Evolutionary conservation across 2,113 vertebrate genomes (phyloP), one percentile per base, ranked within the genome.

Genomic region (Ancistrus triradiatus): DNA sequence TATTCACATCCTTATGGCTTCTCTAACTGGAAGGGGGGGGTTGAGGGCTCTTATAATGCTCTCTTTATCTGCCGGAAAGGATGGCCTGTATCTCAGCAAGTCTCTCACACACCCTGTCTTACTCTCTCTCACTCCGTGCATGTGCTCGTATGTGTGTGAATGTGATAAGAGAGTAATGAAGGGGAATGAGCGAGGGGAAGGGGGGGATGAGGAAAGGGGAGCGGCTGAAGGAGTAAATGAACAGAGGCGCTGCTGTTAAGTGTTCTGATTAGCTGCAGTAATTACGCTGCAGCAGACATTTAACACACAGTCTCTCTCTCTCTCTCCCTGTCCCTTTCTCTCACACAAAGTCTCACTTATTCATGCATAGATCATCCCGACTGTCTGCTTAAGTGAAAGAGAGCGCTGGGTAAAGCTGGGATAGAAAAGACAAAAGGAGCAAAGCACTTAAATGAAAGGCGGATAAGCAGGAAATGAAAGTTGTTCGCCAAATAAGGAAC

Each of bases 241-340:
- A 87, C 86, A 87, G 87, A 87, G 79, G 71, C 74, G 70, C 78
- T 79, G 79, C 83, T 83, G 83, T 86, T 84, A 85, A 87, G 81
- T 82, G 81, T 73, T 82, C 81, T 88, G 83, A 89, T 89, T 87
- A 87, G 84, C 74, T 63, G 72, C 79, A 84, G 85, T 86, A 85
- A 86, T 86, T 88, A 87, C 80, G 74, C 80, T 76, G 81, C 82
- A 80, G 82, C 58, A 77, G 70, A 74, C 70, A 25, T 68, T 82
- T 74, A 82, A 77, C 76, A 76, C 74, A 75, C 71, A 63, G 4
- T 33, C 4, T 9, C 9, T 11, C 35, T 11, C 35, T 10, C 5
- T 37, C 2, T 4, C 35, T 37, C 35, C 14, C 35, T 9, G 9
- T 2, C 35, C 14, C 71, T 76, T 78, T 18, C 18, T 3, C 19